Evolutionary conservation across 2,113 vertebrate genomes (phyloP).

Genomic region (Tychaedon coryphoeus): DNA sequence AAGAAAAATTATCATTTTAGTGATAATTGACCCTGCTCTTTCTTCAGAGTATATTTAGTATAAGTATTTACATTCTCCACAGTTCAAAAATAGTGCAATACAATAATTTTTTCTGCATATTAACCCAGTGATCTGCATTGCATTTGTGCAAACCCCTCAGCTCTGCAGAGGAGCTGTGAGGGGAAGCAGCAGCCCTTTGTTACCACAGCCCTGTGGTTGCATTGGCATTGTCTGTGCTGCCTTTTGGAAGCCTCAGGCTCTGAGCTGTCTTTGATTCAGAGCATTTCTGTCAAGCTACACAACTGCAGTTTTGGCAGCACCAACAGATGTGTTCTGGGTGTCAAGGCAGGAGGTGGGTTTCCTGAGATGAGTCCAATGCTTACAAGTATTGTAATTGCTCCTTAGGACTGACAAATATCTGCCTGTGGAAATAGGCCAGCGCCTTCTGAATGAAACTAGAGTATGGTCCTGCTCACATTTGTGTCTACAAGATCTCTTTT

Average conservation of each 20-base stretch:
- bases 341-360: neutral
- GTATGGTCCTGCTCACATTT: neutral
- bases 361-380: neutral
- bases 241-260: neutral
- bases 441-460: neutral
- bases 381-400: neutral
- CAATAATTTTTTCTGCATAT: neutral
- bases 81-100: neutral
- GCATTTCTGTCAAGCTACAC: fast-evolving
- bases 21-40: neutral
- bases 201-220: neutral
- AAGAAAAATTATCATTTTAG: neutral
- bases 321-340: fast-evolving
- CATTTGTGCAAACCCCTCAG: neutral
- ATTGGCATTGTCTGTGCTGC: neutral
- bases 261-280: neutral
- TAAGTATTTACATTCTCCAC: neutral
- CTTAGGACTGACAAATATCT: neutral
- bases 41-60: neutral
- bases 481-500: neutral
- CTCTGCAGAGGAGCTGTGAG: fast-evolving
- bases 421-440: neutral
- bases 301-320: neutral
- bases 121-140: fast-evolving
- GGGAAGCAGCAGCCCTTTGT: neutral